Evolutionary conservation across 2,113 vertebrate species (phyloP).

Genomic region (Megaceryle torquata): DNA sequence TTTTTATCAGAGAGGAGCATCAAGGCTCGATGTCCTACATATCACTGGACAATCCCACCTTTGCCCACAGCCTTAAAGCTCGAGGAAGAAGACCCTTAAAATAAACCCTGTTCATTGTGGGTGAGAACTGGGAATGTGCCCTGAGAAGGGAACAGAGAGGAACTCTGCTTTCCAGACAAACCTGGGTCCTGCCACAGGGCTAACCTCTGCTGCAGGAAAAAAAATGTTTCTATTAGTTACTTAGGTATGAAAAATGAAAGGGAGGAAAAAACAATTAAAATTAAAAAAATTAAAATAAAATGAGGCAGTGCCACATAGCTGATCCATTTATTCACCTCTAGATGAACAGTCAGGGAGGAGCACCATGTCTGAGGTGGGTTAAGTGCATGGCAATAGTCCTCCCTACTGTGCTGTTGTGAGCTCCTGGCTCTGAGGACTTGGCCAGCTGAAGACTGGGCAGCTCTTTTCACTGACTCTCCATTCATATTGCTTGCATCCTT

Average conservation of each 20-base stretch:
- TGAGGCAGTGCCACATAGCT: background rate
- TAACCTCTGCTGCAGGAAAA: background rate
- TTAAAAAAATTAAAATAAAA: background rate
- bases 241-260: background rate
- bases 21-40: background rate
- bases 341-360: background rate
- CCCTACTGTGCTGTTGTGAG: background rate
- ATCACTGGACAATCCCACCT: background rate
- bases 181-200: background rate
- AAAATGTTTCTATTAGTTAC: background rate
- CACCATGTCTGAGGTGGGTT: background rate
- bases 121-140: background rate
- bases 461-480: background rate
- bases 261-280: background rate
- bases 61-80: background rate
- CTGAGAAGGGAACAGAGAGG: background rate
- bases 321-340: background rate
- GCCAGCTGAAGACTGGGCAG: background rate
- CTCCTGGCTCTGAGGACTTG: background rate
- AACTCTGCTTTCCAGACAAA: background rate
- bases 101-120: background rate
- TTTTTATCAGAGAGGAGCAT: background rate
- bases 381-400: background rate
- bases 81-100: background rate
- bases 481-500: background rate